Evolutionary conservation across 2,888 invertebrate species (phyloP).

Genomic region (Chloroclystis v-ata): DNA sequence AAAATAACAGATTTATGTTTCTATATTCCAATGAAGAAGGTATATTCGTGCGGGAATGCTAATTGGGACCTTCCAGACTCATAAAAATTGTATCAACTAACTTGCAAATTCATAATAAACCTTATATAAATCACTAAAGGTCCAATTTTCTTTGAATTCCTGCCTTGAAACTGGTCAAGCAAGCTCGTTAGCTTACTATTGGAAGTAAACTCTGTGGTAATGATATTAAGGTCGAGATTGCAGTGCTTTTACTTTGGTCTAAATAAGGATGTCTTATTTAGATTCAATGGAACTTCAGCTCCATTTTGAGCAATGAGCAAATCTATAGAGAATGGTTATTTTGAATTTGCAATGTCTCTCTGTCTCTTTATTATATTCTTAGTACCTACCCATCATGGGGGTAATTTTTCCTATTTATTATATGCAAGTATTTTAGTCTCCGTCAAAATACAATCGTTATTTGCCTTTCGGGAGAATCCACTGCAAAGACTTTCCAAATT

Average conservation of each 20-base stretch:
- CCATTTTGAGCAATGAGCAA: conserved; percentile 1
- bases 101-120: conserved; percentile 26
- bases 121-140: conserved; percentile 24
- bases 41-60: conserved; percentile 49
- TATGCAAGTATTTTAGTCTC: too few relatives aligned
- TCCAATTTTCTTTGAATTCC: conserved; percentile 23
- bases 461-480: too few relatives aligned
- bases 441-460: too few relatives aligned
- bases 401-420: too few relatives aligned
- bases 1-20: conserved; percentile 36
- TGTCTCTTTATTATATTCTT: too few relatives aligned
- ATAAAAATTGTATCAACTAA: conserved; percentile 37
- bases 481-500: too few relatives aligned
- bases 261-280: conserved; percentile 51
- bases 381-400: too few relatives aligned
- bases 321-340: neutral
- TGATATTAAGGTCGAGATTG: conserved; percentile 29
- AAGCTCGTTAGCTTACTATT: conserved; percentile 8
- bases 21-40: conserved; percentile 37
- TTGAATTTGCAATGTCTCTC: neutral
- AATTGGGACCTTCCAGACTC: conserved; percentile 48
- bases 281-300: conserved; percentile 48
- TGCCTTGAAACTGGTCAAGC: conserved; percentile 32
- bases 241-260: conserved; percentile 27
- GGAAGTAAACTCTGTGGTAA: conserved; percentile 35